Evolutionary conservation across 2,797 vertebrate genomes (phyloP).

Genomic region (Coreius guichenoti): DNA sequence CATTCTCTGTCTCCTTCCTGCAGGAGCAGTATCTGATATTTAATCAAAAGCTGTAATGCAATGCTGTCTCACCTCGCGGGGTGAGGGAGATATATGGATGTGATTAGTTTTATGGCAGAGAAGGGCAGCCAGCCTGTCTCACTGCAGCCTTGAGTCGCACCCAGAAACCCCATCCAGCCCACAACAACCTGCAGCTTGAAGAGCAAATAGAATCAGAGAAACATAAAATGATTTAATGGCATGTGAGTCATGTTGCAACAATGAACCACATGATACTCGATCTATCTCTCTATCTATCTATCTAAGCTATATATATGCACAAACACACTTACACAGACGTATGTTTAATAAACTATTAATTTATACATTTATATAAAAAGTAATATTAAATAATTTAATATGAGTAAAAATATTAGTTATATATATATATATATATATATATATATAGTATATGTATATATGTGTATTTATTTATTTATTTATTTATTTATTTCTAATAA

Average conservation of each 20-base stretch:
- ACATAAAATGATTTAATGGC: conserved; percentile 6
- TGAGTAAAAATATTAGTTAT: too few relatives aligned
- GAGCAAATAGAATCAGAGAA: conserved; percentile 20
- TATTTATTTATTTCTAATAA: too few relatives aligned
- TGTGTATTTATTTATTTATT: too few relatives aligned
- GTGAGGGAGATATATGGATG: conserved; percentile 42
- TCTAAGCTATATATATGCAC: too few relatives aligned
- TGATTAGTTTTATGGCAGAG: conserved; percentile 44
- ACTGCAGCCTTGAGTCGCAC: conserved; percentile 11
- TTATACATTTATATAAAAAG: too few relatives aligned
- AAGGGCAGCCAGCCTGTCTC: conserved; percentile 30
- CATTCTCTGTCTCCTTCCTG: conserved; percentile 37
- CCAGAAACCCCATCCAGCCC: not conserved
- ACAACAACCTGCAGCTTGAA: conserved; percentile 12
- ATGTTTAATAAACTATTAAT: too few relatives aligned
- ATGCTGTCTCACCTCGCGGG: conserved; percentile 35
- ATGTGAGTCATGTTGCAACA: not conserved
- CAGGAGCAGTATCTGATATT: conserved; percentile 40
- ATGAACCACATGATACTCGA: conserved; percentile 10
- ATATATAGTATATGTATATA: too few relatives aligned
- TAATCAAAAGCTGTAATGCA: conserved; percentile 54
- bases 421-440: too few relatives aligned
- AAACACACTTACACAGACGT: too few relatives aligned
- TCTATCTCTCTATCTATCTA: not conserved
- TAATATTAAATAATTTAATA: too few relatives aligned